Base-by-base conservation (phyloP, 2,797 vertebrate genomes). In the Sebastes elongatus region DNA sequence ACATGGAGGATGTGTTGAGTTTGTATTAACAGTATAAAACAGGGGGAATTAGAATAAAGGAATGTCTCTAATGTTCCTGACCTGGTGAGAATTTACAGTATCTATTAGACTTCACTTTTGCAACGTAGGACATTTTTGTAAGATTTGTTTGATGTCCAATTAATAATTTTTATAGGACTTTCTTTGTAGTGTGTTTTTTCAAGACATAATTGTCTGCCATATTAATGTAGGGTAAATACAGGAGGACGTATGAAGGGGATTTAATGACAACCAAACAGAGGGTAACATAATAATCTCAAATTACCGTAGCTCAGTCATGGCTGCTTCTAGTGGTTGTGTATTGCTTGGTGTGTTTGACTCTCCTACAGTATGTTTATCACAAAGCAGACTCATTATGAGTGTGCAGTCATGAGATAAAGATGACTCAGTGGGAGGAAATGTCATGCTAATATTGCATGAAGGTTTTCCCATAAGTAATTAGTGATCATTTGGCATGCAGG, bases 321-420 rank as follows among this genome's bases (percentile, higher is more conserved):
- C 10, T 74, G 42, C 25, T 33, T 23, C 22, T 8, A 10, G 18
- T 9, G 33, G 7, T 18, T 11, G 23, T 49, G 32, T 42, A 35
- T 28, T 25, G 22, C 27, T 33, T 32, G 22, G 8, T 16, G 18
- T 46, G 33, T 64, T 59, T 35, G 23, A 28, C 60, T 62, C 7
- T 14, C 33, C 5, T 49, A 49, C 18, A 49, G 18, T 28, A 27
- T 18, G 52, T 5, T 65, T 6, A 71, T 30, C 76, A 71, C 70
- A 63, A 64, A 81, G 69, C 67, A 55, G 23, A 52, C 33, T 64
- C 71, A 69, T 32, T 16, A 53, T 53, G 59, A 74, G 65, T 27
- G 28, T 53, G 3, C 71, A 60, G 38, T 74, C 63, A 68, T 65
- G 71, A 64, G 72, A 46, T 67, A 56, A 80, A 52, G 53, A 71